Conservation (phyloP, 2,113 vertebrate genomes). For the Halichoerus grypus region DNA sequence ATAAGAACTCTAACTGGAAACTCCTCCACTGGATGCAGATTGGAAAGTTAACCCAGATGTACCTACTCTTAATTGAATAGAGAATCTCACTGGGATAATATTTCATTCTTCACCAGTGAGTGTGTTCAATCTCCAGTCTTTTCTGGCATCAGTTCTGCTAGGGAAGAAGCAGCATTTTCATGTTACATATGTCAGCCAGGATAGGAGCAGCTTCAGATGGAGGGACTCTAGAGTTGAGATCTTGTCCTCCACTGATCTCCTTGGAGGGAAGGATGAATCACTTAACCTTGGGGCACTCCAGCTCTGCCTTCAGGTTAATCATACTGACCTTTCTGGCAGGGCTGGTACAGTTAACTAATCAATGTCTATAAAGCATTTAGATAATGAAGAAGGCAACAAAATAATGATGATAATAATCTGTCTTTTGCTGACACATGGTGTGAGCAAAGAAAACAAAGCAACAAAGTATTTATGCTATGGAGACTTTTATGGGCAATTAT, state of each 20-base stretch:
- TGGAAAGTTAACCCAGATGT: not conserved
- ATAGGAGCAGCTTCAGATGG: not conserved
- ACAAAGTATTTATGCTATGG: not conserved
- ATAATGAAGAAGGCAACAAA: constrained; percentile 56
- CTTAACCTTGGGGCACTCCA: not conserved
- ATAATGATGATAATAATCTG: not conserved
- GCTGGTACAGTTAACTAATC: constrained; percentile 49
- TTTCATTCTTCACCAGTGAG: not conserved
- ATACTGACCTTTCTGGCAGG: constrained; percentile 44
- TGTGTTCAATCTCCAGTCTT: not conserved
- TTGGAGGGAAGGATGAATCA: constrained; percentile 36
- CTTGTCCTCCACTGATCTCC: not conserved
- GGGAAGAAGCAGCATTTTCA: constrained; percentile 5
- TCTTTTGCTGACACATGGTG: constrained; percentile 10
- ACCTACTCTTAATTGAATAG: not conserved
- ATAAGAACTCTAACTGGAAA: not conserved
- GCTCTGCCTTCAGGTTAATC: constrained; percentile 67
- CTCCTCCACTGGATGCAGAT: not conserved
- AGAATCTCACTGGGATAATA: not conserved
- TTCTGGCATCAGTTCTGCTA: not conserved
- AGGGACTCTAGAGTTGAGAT: not conserved
- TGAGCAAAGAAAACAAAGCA: not conserved
- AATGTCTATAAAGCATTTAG: constrained; percentile 39
- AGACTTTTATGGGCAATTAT: not conserved
- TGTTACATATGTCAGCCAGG: not conserved